A percentile compares a stretch with the other conserved stretches of the same genome.
These are phyloP conservation scores for Ciconia boyciana DNA, from an alignment of 2,113 vertebrate species.

Conservation along the genomic window DNA sequence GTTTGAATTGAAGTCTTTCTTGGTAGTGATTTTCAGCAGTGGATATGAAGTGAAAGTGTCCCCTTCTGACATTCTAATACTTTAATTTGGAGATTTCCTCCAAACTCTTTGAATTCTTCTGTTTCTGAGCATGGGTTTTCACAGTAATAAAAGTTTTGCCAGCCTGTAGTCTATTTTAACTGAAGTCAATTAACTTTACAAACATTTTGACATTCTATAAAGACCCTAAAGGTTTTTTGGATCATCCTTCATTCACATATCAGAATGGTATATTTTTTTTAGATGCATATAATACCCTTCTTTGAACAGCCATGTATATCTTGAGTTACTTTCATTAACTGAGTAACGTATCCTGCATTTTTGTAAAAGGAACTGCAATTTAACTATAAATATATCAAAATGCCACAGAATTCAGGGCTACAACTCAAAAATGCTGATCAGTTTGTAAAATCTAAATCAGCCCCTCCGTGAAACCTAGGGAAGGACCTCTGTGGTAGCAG, in stretches of 20 bases:
- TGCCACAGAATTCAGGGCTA: slow-evolving; percentile 73
- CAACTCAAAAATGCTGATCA: slow-evolving; percentile 77
- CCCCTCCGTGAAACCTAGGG: slow-evolving; percentile 62
- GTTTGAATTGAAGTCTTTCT: neutral
- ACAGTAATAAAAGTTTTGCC: neutral
- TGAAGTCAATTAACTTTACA: neutral
- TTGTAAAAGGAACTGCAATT: slow-evolving; percentile 67
- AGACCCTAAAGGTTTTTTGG: neutral
- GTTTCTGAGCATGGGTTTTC: neutral
- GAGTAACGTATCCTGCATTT: slow-evolving; percentile 64
- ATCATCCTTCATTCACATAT: neutral
- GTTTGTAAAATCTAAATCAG: slow-evolving; percentile 77
- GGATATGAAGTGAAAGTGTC: neutral
- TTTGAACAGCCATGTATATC: slow-evolving; percentile 14
- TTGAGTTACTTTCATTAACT: slow-evolving; percentile 68
- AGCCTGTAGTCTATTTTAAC: neutral
- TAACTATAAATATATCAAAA: slow-evolving; percentile 77
- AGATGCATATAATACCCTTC: neutral
- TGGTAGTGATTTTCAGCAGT: neutral
- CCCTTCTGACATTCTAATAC: neutral
- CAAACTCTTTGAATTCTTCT: neutral
- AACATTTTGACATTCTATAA: neutral
- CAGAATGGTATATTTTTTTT: neutral
- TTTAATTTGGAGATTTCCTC: neutral
- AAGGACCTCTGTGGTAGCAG: slow-evolving; percentile 72